A percentile compares a stretch with the other conserved stretches of the same genome.
Evolutionary conservation across 2,888 invertebrate species (phyloP).

Genomic region (Synanthedon myopaeformis): DNA sequence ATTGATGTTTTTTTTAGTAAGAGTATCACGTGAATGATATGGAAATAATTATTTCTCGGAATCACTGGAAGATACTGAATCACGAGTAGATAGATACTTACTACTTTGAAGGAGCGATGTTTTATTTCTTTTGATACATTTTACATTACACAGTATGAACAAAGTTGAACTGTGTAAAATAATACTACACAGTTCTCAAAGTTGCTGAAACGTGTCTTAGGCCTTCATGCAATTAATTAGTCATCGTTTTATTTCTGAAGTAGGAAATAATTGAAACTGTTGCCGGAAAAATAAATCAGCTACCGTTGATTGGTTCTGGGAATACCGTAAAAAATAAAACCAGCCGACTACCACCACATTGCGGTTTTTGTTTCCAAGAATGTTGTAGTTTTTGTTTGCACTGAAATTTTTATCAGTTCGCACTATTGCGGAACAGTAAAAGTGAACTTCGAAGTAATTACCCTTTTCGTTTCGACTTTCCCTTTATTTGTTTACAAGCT

Average conservation of each 20-base stretch:
- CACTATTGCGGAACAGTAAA: slow-evolving; percentile 22
- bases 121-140: too few species aligned
- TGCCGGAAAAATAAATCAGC: not conserved
- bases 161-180: too few species aligned
- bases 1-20: too few species aligned
- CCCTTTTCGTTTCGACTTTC: slow-evolving; percentile 10
- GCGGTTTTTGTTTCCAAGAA: slow-evolving; percentile 17
- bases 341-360: slow-evolving; percentile 15
- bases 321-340: slow-evolving; percentile 12
- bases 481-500: slow-evolving; percentile 14
- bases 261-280: not conserved
- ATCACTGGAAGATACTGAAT: too few species aligned
- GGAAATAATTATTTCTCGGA: too few species aligned
- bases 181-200: too few species aligned
- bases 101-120: too few species aligned
- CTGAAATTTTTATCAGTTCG: slow-evolving; percentile 33
- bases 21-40: too few species aligned
- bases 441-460: slow-evolving; percentile 12
- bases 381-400: slow-evolving; percentile 10
- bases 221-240: not conserved
- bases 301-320: slow-evolving; percentile 12
- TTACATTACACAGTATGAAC: too few species aligned
- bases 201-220: not conserved
- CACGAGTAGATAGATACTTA: too few species aligned
- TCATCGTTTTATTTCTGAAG: not conserved